Base-by-base conservation (phyloP, 2,888 invertebrate genomes). In the Eugnorisma glareosa region DNA sequence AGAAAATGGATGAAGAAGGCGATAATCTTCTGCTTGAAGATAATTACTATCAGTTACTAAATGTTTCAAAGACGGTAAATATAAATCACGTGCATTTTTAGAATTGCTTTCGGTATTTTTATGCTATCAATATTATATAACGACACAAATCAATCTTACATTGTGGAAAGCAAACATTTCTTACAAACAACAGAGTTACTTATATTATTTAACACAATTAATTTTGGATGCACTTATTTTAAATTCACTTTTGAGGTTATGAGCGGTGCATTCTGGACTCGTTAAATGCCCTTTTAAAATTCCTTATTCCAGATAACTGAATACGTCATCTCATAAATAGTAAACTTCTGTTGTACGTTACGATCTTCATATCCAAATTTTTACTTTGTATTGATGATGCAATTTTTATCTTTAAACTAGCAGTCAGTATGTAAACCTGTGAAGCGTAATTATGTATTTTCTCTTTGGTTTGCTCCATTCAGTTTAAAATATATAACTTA, bases 11-110 rank as follows among this genome's bases (percentile, higher is more conserved):
- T 92, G 97, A 97, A 90, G 98, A 98, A 91, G 97, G 97, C 67
- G 98, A 98, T 87, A 97, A 97, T 90, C 97, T 97, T 93, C 93
- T 97, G 80, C 94, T 97, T 78, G 98, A 98, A 95, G 99, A 99
- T 91, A 98, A 99, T 95, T 99, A 98, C 95, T 99, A 99, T 94
- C 98, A 98, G 81, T 98, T 99, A 94, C 96, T 99, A 73, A 99
- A 99, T 96, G 97, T 99, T 82, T 97, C 98, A 15, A 98, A 97
- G 97, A 97, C 98, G 97, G 99, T 99, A 97, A 97, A 97, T 94
- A 94, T 93, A 88, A 86, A 89, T 91, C 90, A 92, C 92, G 88
- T 92, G 90, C 89, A 87, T 84, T 92, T 86, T 88, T 90, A 88
- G 86, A 89, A 84, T 89, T 78, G 31, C 67, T 75, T 88, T 82